phyloP scores from a whole-genome alignment of 2,113 vertebrate genomes.

The Plecotus auritus region DNA sequence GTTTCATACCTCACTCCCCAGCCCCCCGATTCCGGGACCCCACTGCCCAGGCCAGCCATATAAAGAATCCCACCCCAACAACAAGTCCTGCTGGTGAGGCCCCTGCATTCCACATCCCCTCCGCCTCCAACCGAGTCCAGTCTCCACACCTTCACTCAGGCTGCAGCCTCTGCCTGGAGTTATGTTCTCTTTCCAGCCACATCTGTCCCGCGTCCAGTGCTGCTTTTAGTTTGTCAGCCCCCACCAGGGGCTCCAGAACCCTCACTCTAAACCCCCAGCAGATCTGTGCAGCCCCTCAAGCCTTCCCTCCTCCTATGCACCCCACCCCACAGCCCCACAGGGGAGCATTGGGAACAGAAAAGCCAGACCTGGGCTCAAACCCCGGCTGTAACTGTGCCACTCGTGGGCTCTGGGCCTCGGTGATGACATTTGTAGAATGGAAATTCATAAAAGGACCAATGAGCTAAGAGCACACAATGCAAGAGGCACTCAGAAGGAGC shows the following conservation, averaged over 20 bases:
- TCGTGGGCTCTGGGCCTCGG: background rate
- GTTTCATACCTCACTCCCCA: background rate
- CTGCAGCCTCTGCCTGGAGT: background rate
- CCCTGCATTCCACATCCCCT: background rate
- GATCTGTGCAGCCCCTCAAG: background rate
- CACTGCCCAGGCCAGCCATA: too few relatives aligned
- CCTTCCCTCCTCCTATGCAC: background rate
- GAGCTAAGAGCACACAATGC: rapidly evolving
- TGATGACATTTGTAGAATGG: background rate
- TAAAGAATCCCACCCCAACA: rapidly evolving
- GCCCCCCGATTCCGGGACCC: background rate
- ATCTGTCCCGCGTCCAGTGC: background rate
- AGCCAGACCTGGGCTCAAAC: background rate
- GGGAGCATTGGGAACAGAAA: background rate
- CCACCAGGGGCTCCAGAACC: too few relatives aligned
- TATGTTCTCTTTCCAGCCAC: background rate
- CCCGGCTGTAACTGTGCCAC: background rate
- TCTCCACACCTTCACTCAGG: too few relatives aligned
- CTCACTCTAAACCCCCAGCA: background rate
- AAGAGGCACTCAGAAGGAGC: rapidly evolving
- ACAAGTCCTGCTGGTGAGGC: rapidly evolving
- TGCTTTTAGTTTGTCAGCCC: too few relatives aligned
- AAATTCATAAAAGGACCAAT: too few relatives aligned
- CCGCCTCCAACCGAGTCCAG: background rate
- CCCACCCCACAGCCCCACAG: background rate